phyloP scores from a whole-genome alignment of 2,113 vertebrate genomes.

The Anthoscopus minutus region DNA sequence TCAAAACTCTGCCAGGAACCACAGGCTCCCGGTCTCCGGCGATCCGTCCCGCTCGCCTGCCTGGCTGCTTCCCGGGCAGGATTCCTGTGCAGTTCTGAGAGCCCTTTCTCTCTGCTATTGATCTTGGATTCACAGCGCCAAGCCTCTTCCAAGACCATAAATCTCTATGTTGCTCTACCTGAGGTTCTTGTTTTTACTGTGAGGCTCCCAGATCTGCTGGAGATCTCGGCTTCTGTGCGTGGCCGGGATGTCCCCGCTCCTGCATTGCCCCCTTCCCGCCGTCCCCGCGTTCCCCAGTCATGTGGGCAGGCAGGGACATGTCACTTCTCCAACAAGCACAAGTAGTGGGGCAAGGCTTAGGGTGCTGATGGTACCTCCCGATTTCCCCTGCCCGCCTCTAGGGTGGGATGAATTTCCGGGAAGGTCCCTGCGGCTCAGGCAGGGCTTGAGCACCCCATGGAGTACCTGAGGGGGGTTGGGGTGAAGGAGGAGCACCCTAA shows the following conservation, averaged over 20 bases:
- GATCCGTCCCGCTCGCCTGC: background rate
- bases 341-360: background rate
- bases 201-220: background rate
- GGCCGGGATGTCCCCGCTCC: background rate
- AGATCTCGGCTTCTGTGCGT: background rate
- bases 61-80: slow-evolving; percentile 1
- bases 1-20: slow-evolving; percentile 58
- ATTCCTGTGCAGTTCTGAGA: slow-evolving; percentile 31
- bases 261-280: background rate
- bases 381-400: too few relatives aligned
- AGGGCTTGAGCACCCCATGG: background rate
- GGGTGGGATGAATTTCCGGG: accelerated
- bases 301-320: background rate
- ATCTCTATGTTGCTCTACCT: slow-evolving; percentile 25
- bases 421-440: background rate
- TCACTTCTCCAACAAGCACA: too few relatives aligned
- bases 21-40: slow-evolving; percentile 50
- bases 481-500: background rate
- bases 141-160: slow-evolving; percentile 30
- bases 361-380: too few relatives aligned
- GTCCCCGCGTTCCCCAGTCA: accelerated
- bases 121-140: slow-evolving; percentile 39
- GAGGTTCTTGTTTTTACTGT: slow-evolving; percentile 11
- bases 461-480: background rate
- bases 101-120: slow-evolving; percentile 57